Base-by-base conservation (phyloP, 2,888 invertebrate species). In the Ametastegia equiseti region DNA sequence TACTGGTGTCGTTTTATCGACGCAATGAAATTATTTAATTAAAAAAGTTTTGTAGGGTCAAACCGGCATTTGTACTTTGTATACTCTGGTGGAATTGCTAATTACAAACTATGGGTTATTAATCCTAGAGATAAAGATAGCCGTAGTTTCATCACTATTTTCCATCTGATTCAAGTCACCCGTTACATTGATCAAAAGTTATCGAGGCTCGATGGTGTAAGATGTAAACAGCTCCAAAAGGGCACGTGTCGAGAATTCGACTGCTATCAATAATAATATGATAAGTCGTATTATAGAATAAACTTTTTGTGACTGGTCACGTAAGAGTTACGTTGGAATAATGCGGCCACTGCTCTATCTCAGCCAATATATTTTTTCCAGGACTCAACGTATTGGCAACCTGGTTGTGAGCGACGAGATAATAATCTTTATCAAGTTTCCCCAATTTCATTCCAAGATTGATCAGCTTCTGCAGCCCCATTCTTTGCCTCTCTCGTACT, bases 381-480 rank as follows among this genome's bases (percentile, higher is more conserved):
- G 94, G 94, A 88, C 94, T 94, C 39, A 87, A 86, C 0, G 93
- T 92, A 0, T 83, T 63, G 80, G 85, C 88, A 0, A 93, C 93
- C 88, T 94, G 94, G 87, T 93, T 93, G 84, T 93, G 93, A 23
- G 92, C 93, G 19, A 94, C 91, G 60, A 94, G 84, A 82, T 91
- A 92, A 86, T 94, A 94, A 84, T 93, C 90, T 30, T 88, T 80
- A 7, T 88, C 87, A 57, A 94, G 83, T 81, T 92, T 92, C 67
- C 90, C 89, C 80, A 91, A 86, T 57, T 91, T 88, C 23, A 93
- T 86, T 11, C 93, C 94, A 83, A 91, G 89, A 2, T 91, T 87
- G 78, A 94, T 85, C 42, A 94, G 86, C 82, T 88, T 88, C 82
- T 92, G 89, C 0, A 92, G 90, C 33, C 92, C 93, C 73, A 47